Conservation (phyloP, 2,797 vertebrate genomes). For the Pteropus rufus region DNA sequence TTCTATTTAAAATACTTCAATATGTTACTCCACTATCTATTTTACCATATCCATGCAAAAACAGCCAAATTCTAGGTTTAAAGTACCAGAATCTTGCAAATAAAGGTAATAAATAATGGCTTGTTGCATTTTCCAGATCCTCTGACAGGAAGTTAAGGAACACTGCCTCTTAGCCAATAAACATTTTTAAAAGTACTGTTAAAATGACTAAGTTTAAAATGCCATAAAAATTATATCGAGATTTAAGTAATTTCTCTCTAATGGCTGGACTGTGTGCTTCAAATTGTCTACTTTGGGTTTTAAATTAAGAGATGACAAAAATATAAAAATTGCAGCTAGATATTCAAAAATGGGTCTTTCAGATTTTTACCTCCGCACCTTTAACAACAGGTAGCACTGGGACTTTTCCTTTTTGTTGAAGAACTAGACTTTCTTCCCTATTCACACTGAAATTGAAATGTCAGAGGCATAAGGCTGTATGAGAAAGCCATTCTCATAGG, state of each 20-base stretch:
- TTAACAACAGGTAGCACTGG: neutral
- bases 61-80: neutral
- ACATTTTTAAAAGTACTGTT: conserved; percentile 51
- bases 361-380: neutral
- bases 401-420: conserved; percentile 38
- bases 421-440: neutral
- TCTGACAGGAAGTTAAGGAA: conserved; percentile 10
- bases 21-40: neutral
- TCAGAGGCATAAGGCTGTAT: neutral
- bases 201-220: conserved; percentile 60
- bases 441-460: conserved; percentile 34
- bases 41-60: neutral
- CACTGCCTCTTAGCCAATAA: conserved; percentile 18
- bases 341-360: neutral
- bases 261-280: neutral
- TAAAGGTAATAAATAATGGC: conserved; percentile 47
- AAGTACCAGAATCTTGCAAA: conserved; percentile 25
- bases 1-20: neutral
- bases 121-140: conserved; percentile 1
- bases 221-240: conserved; percentile 32
- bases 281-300: conserved; percentile 7
- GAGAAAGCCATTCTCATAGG: neutral
- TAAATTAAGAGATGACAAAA: conserved; percentile 28
- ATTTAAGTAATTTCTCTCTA: conserved; percentile 37
- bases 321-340: neutral